Base-by-base conservation (phyloP, 2,797 vertebrate genomes). In the Macroramphosus scolopax region DNA sequence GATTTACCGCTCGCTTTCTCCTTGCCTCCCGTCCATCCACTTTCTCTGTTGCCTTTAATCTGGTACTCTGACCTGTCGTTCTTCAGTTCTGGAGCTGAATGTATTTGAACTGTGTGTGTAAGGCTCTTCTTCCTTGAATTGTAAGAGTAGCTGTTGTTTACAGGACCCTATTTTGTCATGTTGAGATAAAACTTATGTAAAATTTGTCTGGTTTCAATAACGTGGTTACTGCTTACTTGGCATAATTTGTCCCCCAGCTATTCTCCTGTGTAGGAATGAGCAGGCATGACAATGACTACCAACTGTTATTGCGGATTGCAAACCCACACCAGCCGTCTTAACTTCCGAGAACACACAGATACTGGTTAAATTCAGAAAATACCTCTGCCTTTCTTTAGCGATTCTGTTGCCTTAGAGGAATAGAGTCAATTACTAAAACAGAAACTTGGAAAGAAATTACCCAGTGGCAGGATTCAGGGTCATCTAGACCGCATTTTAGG, bases 351-450 rank as follows among this genome's bases (percentile, higher is more conserved):
- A 83, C 64, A 68, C 57, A 50, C 33, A 38, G 49, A 63, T 41
- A 53, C 60, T 10, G 32, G 38, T 17, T 63, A 62, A 78, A 75
- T 78, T 51, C 68, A 72, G 46, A 62, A 16, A 70, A 73, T 55
- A 63, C 78, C 70, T 67, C 39, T 52, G 66, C 46, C 62, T 61
- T 68, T 75, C 48, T 77, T 63, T 41, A 62, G 74, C 67, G 75
- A 55, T 78, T 82, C 75, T 39, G 0, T 37, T 49, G 54, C 58
- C 59, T 59, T 50, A 5, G 53, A 49, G 55, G 40, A 77, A 63
- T 34, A 57, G 14, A 65, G 65, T 68, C 36, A 77, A 81, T 83
- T 75, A 55, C 79, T 71, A 64, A 46, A 85, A 71, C 82, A 77
- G 72, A 80, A 56, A 73, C 67, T 71, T 77, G 75, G 76, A 76